Base-by-base conservation (phyloP, 2,888 invertebrate species). In the Heliconius erato region DNA sequence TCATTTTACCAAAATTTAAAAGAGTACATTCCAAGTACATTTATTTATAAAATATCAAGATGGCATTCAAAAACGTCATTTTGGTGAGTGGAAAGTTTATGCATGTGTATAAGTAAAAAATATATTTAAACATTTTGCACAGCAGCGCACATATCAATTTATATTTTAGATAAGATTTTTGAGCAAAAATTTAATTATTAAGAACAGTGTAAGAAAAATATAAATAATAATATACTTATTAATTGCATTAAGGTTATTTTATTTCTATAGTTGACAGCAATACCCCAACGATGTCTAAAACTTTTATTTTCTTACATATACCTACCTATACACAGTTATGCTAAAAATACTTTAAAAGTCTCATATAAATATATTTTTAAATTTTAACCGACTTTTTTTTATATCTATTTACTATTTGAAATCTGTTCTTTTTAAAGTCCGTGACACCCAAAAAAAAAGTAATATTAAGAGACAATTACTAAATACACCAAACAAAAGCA, bases 91-190 rank as follows among this genome's bases (percentile, higher is more conserved):
- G 9, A 28, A 6, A 28, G 19, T 49, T 26, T 72, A 72, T 28
- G 40, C 16, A 65, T 19, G 68, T 76, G 3, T n/a, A n/a, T n/a
- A 68, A n/a, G 26, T 14, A 80, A 32, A 80, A 65, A 23, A 1
- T 63, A 63, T 65, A n/a, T 14, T 65, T 79, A 49, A 35, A 49
- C 35, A 79, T 80, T 49, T 80, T 49, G 74, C 80, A 74, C 74
- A 44, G 59, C 74, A 67, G 32, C 26, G 79, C 79, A 79, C 82
- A 71, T 69, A 67, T 78, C 49, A 63, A 44, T 78, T 78, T 80
- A 72, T 81, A 81, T 78, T 77, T 77, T 81, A 81, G 81, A 77
- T 35, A n/a, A 81, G 12, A 71, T 68, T 78, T 78, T 68, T 49
- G 63, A 65, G 26, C 65, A 79, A 79, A 32, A 65, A 63, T 72